Evolutionary conservation across 2,797 vertebrate species (phyloP).

Genomic region (Cottoperca gobio): DNA sequence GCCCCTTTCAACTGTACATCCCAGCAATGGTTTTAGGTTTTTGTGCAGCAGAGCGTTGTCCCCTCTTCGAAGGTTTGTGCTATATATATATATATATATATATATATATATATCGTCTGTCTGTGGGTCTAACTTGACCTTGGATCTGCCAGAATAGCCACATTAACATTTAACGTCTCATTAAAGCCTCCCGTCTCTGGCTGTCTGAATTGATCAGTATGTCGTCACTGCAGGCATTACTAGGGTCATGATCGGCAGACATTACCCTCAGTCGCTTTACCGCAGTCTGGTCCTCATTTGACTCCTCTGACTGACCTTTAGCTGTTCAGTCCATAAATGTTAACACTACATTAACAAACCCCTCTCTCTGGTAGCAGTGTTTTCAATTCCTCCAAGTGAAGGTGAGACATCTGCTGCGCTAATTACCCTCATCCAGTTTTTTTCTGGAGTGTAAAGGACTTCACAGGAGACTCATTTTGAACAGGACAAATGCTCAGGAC

Average conservation of each 20-base stretch:
- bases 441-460: conserved; percentile 50
- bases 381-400: conserved; percentile 37
- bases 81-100: conserved; percentile 64
- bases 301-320: conserved; percentile 58
- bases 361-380: conserved; percentile 16
- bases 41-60: conserved; percentile 84
- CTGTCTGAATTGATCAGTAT: conserved; percentile 64
- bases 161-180: conserved; percentile 75
- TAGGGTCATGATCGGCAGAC: conserved; percentile 57
- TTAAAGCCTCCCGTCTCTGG: conserved; percentile 64
- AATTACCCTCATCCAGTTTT: conserved; percentile 40
- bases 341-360: conserved; percentile 47
- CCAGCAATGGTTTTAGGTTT: conserved; percentile 83
- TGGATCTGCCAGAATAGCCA: conserved; percentile 67
- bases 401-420: conserved; percentile 42
- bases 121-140: conserved; percentile 68
- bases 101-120: conserved; percentile 63
- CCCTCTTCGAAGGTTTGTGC: conserved; percentile 80
- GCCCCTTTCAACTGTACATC: conserved; percentile 85
- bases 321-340: conserved; percentile 53
- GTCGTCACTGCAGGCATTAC: conserved; percentile 49
- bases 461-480: conserved; percentile 40
- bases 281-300: conserved; percentile 27
- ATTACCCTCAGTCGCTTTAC: conserved; percentile 49
- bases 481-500: conserved; percentile 55